Percentiles rank a stretch among this genome's conserved stretches.
Conservation (phyloP, 2,888 invertebrate genomes). For the Uropetala carovei region DNA sequence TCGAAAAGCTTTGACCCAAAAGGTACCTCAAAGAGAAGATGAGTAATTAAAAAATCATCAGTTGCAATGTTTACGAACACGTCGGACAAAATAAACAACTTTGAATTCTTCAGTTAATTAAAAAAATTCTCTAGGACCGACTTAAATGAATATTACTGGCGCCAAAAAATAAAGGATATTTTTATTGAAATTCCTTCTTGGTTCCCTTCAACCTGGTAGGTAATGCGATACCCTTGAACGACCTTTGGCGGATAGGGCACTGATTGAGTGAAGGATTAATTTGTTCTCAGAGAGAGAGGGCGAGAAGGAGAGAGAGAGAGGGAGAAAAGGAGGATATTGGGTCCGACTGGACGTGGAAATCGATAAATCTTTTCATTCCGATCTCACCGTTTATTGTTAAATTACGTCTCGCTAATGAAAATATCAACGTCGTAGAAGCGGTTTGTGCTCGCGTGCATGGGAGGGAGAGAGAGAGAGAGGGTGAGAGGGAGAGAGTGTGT, state of each 20-base stretch:
- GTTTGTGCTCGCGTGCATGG: not conserved
- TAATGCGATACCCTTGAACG: not conserved
- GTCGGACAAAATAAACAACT: too few relatives aligned
- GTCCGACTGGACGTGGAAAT: not conserved
- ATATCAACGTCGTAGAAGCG: slow-evolving; percentile 8
- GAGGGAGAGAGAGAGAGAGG: not conserved
- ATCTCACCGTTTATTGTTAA: slow-evolving; percentile 21
- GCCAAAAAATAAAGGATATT: not conserved
- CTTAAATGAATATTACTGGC: not conserved
- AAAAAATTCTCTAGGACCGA: not conserved
- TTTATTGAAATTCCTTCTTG: not conserved
- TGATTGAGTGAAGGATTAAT: slow-evolving; percentile 24
- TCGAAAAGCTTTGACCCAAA: too few relatives aligned
- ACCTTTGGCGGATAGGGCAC: not conserved
- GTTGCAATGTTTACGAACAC: too few relatives aligned
- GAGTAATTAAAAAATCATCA: too few relatives aligned
- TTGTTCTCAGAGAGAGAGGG: not conserved
- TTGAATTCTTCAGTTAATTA: too few relatives aligned
- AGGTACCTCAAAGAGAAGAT: too few relatives aligned
- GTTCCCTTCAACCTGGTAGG: not conserved
- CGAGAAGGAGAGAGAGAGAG: too few relatives aligned
- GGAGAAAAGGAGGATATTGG: not conserved
- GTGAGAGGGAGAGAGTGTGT: not conserved
- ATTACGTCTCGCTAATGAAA: slow-evolving; percentile 12
- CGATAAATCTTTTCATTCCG: slow-evolving; percentile 23